Evolutionary conservation across 2,113 vertebrate genomes (phyloP).

Genomic region (Colossoma macropomum): DNA sequence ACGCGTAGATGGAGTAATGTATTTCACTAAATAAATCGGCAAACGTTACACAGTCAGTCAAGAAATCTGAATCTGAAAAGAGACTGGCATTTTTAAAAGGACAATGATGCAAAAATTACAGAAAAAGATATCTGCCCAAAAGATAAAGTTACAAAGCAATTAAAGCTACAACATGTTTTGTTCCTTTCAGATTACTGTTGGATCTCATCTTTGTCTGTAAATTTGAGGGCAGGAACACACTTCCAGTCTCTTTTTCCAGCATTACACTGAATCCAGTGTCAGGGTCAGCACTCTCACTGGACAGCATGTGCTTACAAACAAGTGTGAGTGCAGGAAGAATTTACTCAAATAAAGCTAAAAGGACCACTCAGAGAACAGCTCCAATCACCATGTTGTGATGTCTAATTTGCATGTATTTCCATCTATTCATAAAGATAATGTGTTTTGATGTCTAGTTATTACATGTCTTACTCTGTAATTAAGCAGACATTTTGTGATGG

Average conservation of each 20-base stretch:
- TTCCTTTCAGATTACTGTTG: neutral
- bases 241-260: neutral
- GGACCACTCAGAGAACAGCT: neutral
- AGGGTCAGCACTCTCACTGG: neutral
- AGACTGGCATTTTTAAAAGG: no score
- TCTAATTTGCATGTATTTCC: neutral
- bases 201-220: neutral
- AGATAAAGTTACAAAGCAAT: no score
- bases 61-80: no score
- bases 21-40: no score
- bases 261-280: neutral
- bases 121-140: no score
- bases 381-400: neutral
- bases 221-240: neutral
- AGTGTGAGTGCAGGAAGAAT: neutral
- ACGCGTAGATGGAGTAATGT: no score
- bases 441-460: neutral
- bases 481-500: neutral
- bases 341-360: neutral
- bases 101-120: no score
- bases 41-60: no score
- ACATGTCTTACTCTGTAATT: neutral
- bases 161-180: neutral
- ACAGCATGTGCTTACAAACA: neutral
- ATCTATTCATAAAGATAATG: neutral